Evolutionary conservation across 92 coral and sea anemone genomes (phyloP), one percentile per base, ranked within the genome.

Genomic region (Muricea muricata): DNA sequence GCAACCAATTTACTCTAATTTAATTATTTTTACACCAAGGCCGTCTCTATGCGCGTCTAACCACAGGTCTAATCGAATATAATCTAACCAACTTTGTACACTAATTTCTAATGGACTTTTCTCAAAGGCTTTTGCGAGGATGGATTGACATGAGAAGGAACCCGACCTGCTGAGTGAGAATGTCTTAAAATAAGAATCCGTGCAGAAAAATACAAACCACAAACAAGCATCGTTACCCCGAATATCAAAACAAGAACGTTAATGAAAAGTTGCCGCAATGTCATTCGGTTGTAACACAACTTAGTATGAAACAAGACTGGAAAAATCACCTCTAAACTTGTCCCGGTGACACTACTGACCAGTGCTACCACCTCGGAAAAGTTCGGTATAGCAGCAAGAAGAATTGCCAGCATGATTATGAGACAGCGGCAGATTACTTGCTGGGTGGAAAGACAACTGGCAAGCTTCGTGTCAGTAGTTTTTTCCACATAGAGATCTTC

Each of bases 221-320:
- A 83, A 37, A 74, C 89, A 67, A 89, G 78, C 84, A 91, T 66
- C 48, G 81, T n/a, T 26, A 91, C 42, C 14, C 94, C 97, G 72
- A 93, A 91, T 47, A 86, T 79, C 20, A 88, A 75, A 20, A 93
- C 89, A 65, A 91, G 75, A 29, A 83, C 92, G 40, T 93, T 84
- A 20, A 89, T 68, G 13, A 87, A 79, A 31, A 93, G 70, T 68
- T 91, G 89, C 74, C 90, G 73, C 90, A 92, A 89, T 57, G 47
- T 56, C 32, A 93, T 77, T 42, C 88, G 25, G 76, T 80, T 57
- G 82, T 83, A 91, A 77, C 84, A 66, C 46, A 93, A 77, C 84
- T 90, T 89, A 30, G 91, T 25, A 73, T 93, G 87, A 75, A 93
- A 93, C 42, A 91, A 37, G 84, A 90, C 87, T 0, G 97, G 97